Percentiles rank a stretch among this genome's conserved stretches.
phyloP scores from a whole-genome alignment of 2,888 invertebrate genomes.

The Eilema depressum region DNA sequence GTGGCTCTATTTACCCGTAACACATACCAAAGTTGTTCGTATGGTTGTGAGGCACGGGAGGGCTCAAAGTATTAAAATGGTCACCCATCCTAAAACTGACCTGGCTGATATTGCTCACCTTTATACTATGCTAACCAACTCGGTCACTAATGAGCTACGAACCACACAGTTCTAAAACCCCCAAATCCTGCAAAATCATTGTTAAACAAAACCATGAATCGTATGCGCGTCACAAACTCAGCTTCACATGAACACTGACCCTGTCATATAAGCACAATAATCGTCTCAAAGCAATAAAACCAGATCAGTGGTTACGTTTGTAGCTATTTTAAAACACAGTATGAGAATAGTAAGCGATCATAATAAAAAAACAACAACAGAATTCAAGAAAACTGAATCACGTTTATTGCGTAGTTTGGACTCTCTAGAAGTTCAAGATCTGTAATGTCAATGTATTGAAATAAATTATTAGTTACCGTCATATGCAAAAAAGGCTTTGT shows the following conservation, averaged over 20 bases:
- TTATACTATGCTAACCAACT: background rate
- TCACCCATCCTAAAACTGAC: background rate
- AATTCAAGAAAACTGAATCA: constrained; percentile 24
- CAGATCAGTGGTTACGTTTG: constrained; percentile 18
- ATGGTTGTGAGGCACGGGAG: too few relatives aligned
- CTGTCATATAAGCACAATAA: constrained; percentile 5
- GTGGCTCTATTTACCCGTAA: too few relatives aligned
- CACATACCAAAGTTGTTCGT: too few relatives aligned
- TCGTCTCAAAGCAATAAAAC: background rate
- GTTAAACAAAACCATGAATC: background rate
- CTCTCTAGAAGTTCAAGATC: background rate
- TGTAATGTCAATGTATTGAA: background rate
- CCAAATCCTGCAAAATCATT: background rate
- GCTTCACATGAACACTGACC: background rate
- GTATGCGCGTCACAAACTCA: background rate
- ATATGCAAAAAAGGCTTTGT: background rate
- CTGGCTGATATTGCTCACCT: background rate
- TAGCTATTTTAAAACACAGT: constrained; percentile 31
- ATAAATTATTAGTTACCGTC: background rate
- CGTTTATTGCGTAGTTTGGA: background rate
- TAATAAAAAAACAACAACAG: constrained; percentile 11
- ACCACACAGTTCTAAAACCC: background rate
- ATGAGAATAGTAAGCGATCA: constrained; percentile 18
- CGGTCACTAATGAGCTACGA: background rate
- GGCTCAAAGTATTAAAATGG: too few relatives aligned